Percentiles rank a stretch among this genome's conserved stretches.
Conservation (phyloP, 1,140 invertebrate species). For the Trichonephila inaurata region DNA sequence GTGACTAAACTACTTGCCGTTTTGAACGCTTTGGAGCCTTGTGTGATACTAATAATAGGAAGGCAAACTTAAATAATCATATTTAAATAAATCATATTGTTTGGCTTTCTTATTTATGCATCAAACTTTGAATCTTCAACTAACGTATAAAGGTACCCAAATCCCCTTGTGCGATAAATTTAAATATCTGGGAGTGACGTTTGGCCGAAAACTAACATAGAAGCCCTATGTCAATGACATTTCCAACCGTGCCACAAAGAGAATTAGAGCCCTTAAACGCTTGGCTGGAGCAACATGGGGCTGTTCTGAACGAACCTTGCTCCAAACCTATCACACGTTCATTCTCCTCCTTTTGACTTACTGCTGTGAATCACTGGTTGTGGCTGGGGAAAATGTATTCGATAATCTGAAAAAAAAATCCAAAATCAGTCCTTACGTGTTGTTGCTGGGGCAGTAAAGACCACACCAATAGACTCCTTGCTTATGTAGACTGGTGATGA, state of each 20-base stretch:
- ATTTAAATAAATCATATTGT: too few relatives aligned
- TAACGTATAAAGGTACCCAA: too few relatives aligned
- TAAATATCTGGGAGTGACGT: too few relatives aligned
- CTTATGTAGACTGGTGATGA: background rate
- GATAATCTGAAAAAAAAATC: background rate
- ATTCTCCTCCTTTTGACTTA: slow-evolving; percentile 26
- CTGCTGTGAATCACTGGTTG: slow-evolving; percentile 29
- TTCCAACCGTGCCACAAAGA: background rate
- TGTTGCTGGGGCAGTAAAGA: slow-evolving; percentile 3
- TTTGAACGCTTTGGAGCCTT: too few relatives aligned
- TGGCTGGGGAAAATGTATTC: slow-evolving; percentile 3
- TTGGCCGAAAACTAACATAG: background rate
- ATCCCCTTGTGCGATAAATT: too few relatives aligned
- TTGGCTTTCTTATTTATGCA: too few relatives aligned
- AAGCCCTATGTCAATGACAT: slow-evolving; percentile 15
- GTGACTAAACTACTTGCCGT: too few relatives aligned
- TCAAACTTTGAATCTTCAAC: too few relatives aligned
- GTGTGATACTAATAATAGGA: too few relatives aligned
- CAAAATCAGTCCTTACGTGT: slow-evolving; percentile 46
- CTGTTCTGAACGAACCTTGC: background rate
- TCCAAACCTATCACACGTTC: background rate
- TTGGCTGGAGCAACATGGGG: background rate
- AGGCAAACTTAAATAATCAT: too few relatives aligned
- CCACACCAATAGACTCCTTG: slow-evolving; percentile 15
- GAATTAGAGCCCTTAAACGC: background rate